phyloP scores from a whole-genome alignment of 2,888 invertebrate genomes.

The Dichetophora obliterata region DNA sequence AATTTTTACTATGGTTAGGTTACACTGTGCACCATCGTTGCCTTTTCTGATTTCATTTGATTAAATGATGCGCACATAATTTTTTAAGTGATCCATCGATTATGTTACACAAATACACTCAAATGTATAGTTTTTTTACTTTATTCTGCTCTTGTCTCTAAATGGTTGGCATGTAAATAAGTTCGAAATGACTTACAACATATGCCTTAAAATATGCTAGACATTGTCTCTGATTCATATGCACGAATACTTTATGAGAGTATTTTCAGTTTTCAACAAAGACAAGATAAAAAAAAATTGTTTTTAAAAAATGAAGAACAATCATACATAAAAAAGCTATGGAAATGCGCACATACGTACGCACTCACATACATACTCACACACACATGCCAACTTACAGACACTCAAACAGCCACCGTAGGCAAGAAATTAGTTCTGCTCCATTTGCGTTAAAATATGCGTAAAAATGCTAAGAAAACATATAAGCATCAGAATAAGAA shows the following conservation, averaged over 20 bases:
- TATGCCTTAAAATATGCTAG: slow-evolving; percentile 11
- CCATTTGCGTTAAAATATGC: slow-evolving; percentile 62
- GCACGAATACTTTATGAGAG: background rate
- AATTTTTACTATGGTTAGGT: too few relatives aligned
- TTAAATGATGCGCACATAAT: slow-evolving; percentile 13
- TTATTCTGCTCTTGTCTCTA: background rate
- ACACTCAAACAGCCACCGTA: background rate
- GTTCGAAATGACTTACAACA: background rate
- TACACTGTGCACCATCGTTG: background rate
- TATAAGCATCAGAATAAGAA: background rate
- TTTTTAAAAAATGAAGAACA: background rate
- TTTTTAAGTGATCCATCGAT: background rate
- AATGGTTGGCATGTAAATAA: slow-evolving; percentile 47
- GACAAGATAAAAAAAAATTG: background rate
- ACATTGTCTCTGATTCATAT: background rate
- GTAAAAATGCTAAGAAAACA: background rate
- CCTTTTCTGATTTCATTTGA: slow-evolving; percentile 2
- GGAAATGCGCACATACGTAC: background rate
- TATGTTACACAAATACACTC: background rate
- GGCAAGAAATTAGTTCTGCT: slow-evolving; percentile 62
- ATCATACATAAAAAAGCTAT: background rate
- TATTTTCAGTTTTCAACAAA: background rate
- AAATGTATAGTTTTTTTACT: background rate
- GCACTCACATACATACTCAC: slow-evolving; percentile 48
- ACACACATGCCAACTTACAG: slow-evolving; percentile 46